Conservation (phyloP, 2,888 invertebrate species). For the Drosophila mimica region DNA sequence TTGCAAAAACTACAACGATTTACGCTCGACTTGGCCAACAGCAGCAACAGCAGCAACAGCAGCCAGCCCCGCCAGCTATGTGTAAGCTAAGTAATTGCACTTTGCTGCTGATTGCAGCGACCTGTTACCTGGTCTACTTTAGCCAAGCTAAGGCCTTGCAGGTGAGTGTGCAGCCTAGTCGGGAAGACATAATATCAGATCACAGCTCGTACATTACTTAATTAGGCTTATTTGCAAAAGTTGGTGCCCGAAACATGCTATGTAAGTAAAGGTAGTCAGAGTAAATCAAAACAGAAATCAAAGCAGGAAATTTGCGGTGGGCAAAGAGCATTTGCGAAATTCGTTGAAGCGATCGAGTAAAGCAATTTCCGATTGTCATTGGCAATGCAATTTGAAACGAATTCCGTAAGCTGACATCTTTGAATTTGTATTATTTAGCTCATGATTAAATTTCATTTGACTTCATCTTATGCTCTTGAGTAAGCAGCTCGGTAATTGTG, state of each 20-base stretch:
- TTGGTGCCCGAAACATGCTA: background rate
- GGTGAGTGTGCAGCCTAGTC: slow-evolving; percentile 64
- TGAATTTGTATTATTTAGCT: slow-evolving; percentile 9
- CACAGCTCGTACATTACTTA: slow-evolving; percentile 51
- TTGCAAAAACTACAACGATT: slow-evolving; percentile 28
- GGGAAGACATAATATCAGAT: slow-evolving; percentile 3
- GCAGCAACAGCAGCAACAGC: background rate
- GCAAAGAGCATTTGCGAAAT: slow-evolving; percentile 10
- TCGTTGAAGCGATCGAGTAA: background rate
- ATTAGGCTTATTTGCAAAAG: slow-evolving; percentile 65
- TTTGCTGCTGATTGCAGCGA: slow-evolving; percentile 74
- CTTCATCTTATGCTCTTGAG: slow-evolving; percentile 5
- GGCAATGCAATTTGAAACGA: slow-evolving; percentile 29
- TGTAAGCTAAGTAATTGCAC: slow-evolving; percentile 74
- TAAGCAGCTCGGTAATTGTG: slow-evolving; percentile 17
- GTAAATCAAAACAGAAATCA: slow-evolving; percentile 7
- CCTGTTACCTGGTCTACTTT: slow-evolving; percentile 71
- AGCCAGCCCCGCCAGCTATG: slow-evolving; percentile 57
- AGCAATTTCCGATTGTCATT: slow-evolving; percentile 60
- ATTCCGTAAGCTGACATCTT: background rate
- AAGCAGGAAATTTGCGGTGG: background rate
- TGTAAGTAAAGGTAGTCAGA: background rate
- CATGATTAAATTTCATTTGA: slow-evolving; percentile 29
- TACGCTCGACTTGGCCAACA: slow-evolving; percentile 16
- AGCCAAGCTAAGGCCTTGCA: slow-evolving; percentile 72